Evolutionary conservation across 2,797 vertebrate genomes (phyloP), one percentile per base, ranked within the genome.

Genomic region (Podarcis siculus): DNA sequence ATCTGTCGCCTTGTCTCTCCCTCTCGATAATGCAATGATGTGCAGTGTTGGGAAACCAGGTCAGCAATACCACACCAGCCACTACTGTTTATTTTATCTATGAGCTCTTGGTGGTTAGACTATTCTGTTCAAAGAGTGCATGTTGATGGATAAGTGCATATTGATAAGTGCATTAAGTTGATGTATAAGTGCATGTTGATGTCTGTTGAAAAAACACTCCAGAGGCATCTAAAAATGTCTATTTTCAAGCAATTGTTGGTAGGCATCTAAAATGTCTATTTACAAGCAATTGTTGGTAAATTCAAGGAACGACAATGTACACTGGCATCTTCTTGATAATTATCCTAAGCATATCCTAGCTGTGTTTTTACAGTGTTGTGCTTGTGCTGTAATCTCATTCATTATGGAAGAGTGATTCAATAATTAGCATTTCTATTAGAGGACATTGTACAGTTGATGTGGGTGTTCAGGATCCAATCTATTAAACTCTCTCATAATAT

Each of bases 401-500:
- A 82, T 19, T 81, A 35, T 35, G 58, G 27, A 73, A 82, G 37
- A n/a, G 9, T 67, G 27, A 30, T 5, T 76, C 61, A 77, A 79
- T 32, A 64, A 71, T 55, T 13, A 69, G 61, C 77, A 71, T 77
- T 85, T 78, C 27, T 35, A 23, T 32, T 73, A 37, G 19, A 35
- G n/a, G 1, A 78, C 37, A 49, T 13, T 35, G 45, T 4, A 30
- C 23, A 17, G 5, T 37, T 92, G 90, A 93, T 76, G 8, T 15
- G 32, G 30, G 69, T 73, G 86, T 13, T 83, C 82, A 84, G 25
- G 49, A 88, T 85, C 82, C 7, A 10, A 86, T 82, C 64, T 88
- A 2, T 8, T 5, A 75, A 67, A 82, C 93, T 10, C 77, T 93
- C 37, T 69, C 92, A 79, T 90, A 90, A 85, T 92, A 87, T 90